Evolutionary conservation across 2,113 vertebrate genomes (phyloP).

Genomic region (Mus pahari): DNA sequence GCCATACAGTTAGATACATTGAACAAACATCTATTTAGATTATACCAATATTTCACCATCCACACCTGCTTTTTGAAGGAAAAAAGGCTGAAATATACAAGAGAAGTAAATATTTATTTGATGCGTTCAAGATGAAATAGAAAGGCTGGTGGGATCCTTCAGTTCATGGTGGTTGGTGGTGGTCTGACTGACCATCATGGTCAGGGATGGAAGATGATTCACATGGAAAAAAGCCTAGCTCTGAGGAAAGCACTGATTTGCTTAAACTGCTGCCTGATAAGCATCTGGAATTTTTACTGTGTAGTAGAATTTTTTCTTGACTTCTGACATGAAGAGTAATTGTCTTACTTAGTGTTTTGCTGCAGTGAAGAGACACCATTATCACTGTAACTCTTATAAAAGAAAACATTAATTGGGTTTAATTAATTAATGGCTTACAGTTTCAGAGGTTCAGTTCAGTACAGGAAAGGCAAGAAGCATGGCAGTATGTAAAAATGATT

Average conservation of each 20-base stretch:
- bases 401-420: too few relatives aligned
- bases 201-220: background rate
- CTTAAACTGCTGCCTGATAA: background rate
- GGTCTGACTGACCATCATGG: background rate
- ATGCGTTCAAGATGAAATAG: background rate
- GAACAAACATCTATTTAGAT: background rate
- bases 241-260: background rate
- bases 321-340: background rate
- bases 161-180: background rate
- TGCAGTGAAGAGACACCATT: too few relatives aligned
- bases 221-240: background rate
- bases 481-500: too few relatives aligned
- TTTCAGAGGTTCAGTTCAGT: too few relatives aligned
- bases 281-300: background rate
- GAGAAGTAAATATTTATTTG: background rate
- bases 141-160: background rate
- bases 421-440: too few relatives aligned
- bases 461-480: too few relatives aligned
- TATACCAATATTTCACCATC: too few relatives aligned
- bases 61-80: background rate
- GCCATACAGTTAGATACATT: background rate
- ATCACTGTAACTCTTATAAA: too few relatives aligned
- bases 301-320: background rate
- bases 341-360: too few relatives aligned
- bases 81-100: background rate